phyloP scores from a whole-genome alignment of 2,113 vertebrate genomes.

The Neodontobutis hainanensis region DNA sequence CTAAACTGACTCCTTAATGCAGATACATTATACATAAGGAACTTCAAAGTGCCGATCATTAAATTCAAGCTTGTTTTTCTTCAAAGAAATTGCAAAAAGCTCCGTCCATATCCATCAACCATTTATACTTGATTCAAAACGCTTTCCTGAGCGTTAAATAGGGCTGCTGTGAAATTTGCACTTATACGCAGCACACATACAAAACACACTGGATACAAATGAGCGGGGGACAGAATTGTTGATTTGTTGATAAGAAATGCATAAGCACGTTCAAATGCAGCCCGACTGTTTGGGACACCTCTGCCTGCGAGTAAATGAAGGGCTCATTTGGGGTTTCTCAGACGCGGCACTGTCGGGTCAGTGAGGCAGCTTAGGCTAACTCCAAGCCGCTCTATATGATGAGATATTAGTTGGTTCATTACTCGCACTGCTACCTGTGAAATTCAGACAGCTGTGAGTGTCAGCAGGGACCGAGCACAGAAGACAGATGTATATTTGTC shows the following conservation, averaged over 20 bases:
- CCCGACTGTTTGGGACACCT: slow-evolving; percentile 45
- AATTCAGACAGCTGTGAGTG: slow-evolving; percentile 58
- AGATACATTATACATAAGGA: slow-evolving; percentile 35
- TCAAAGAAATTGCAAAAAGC: slow-evolving; percentile 13
- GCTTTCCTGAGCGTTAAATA: slow-evolving; percentile 21
- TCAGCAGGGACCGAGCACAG: slow-evolving; percentile 35
- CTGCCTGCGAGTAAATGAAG: slow-evolving; percentile 60
- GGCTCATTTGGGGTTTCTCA: slow-evolving; percentile 59
- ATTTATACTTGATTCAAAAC: slow-evolving; percentile 29
- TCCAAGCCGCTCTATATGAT: slow-evolving; percentile 56
- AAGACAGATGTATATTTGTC: slow-evolving; percentile 26
- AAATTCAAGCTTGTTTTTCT: slow-evolving; percentile 58
- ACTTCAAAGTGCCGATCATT: slow-evolving; percentile 42
- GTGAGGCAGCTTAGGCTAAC: slow-evolving; percentile 35
- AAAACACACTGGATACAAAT: slow-evolving; percentile 51
- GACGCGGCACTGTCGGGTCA: slow-evolving; percentile 47
- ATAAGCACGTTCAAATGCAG: slow-evolving; percentile 60
- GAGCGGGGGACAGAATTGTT: slow-evolving; percentile 34
- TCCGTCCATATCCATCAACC: not conserved
- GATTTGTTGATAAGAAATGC: slow-evolving; percentile 46
- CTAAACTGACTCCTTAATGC: slow-evolving; percentile 34
- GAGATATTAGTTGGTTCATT: slow-evolving; percentile 62
- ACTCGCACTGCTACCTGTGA: slow-evolving; percentile 49
- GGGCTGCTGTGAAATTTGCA: slow-evolving; percentile 29
- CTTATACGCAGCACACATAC: slow-evolving; percentile 23